Evolutionary conservation across 2,797 vertebrate species (phyloP), one percentile per base, ranked within the genome.

Genomic region (Gadopsis bispinosus): DNA sequence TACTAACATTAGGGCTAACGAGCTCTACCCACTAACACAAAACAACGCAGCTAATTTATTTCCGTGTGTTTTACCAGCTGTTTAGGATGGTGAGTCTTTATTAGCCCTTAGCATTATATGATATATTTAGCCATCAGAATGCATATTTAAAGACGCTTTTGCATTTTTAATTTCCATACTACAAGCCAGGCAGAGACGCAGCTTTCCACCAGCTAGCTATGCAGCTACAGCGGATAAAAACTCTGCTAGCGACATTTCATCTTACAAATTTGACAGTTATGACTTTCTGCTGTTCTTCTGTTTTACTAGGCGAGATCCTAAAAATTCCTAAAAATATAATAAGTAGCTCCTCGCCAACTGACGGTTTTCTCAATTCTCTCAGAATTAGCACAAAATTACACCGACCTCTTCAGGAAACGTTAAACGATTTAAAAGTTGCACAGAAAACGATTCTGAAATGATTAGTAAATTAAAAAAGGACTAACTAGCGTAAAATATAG

Each of bases 401-500:
- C 22, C 8, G 50, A 14, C 2, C 16, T 51, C 17, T 63, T 45
- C 43, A 33, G 33, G 14, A 64, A 61, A 12, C 2, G 12, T 31
- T 0, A 5, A 62, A 35, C 35, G 33, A 81, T 65, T 67, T 62
- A 77, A 60, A 41, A 37, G 54, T 19, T 54, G 45, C 26, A 54
- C 33, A 75, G 37, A 70, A 69, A 77, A 78, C 65, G 5, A 51
- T 48, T 43, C 48, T 67, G 68, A 75, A 82, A 75, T 80, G 20
- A 81, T 55, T 5, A 3, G 26, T 39, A 20, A 68, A 83, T 81
- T 41, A 26, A 26, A 26, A 79, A 73, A 67, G 63, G 26, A n/a
- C 17, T 53, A 62, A 16, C 20, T 43, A 3, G 11, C 53, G 74
- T 68, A 17, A 41, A 87, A 76, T 26, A 22, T 2, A 54, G 37